Evolutionary conservation across 2,888 invertebrate genomes (phyloP), one percentile per base, ranked within the genome.

Genomic region (Liopterus haemorrhoidalis): DNA sequence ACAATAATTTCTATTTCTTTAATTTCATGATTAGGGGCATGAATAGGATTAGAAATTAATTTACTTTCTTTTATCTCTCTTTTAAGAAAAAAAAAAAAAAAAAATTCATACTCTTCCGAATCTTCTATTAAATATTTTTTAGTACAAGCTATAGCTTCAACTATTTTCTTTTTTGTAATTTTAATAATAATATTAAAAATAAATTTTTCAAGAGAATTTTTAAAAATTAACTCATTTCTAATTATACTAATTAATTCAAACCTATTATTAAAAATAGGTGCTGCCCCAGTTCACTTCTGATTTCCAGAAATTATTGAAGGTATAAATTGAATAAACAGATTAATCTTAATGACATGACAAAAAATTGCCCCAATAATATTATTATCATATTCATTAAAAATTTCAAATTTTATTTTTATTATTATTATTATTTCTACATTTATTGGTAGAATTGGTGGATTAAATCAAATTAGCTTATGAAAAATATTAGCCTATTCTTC

Each of bases 31-130:
- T 52, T 72, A 57, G 54, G 63, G 53, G 64, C 68, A 62, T 79
- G 78, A 74, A 73, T 78, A 67, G 75, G 76, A 0, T 64, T 79
- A 71, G 78, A 79, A 73, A 75, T 78, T 67, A 79, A 79, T 68
- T 56, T 78, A 55, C 61, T 79, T 57, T 71, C 74, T 57, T 75
- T 78, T 71, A 77, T 78, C 35, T 77, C 77, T 48, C 54, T 78
- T 60, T 72, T 78, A 64, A 70, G n/a, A n/a, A n/a, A n/a, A n/a
- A n/a, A 68, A 51, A 67, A 66, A 28, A 63, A 63, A 21, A 70
- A 69, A 61, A 76, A 75, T 61, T 58, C 72, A 55, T 50, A 70
- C 56, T 61, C 70, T 0, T 66, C 71, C 1, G 75, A 77, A 73
- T 66, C 75, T n/a, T 68, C 73, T 0, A 60, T 78, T 67, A 78